Base-by-base conservation (phyloP, 2,888 invertebrate species). In the Xanthostigma xanthostigma region DNA sequence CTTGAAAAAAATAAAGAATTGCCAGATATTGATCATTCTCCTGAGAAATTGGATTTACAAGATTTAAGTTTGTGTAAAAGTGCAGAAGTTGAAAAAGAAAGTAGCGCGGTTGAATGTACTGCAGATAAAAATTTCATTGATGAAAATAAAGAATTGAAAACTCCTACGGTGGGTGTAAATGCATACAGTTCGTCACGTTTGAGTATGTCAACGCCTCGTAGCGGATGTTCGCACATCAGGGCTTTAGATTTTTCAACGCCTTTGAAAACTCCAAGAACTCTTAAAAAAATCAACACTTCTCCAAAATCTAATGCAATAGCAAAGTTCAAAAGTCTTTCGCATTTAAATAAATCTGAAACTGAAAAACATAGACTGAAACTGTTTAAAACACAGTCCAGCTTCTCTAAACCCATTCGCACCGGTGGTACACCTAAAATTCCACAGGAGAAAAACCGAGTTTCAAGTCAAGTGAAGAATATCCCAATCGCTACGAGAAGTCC, bases 221-320 rank as follows among this genome's bases (percentile, higher is more conserved):
- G 56, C 44, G 54, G 56, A 36, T 11, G 48, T 3, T 60, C 60
- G 8, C 62, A 62, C 47, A 55, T 62, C 37, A 54, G 63, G 14
- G 60, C 60, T 41, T 51, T 63, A 27, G 56, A 63, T 50, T 63
- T 63, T 53, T 57, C 62, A 2, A 57, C 59, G 2, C 60, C 61
- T 1, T 45, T 53, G 12, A 55, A 51, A 49, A 44, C 42, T 14
- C 41, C 35, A 34, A 12, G 36, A 12, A 36, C 44, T 10, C 44
- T 44, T 8, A 27, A 27, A 27, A 50, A 51, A 49, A 40, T 49
- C 17, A 12, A 37, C 17, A 49, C 46, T 3, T 48, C 48, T 8
- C 54, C 56, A 14, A 59, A 56, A 53, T 27, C 39, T 27, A 40
- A 38, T 40, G 34, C 27, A 27, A 27, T 27, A 3, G 27, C 27